Percentiles rank a stretch among this genome's conserved stretches.
Evolutionary conservation across 1,140 invertebrate genomes (phyloP).

Genomic region (Bombus huntii): DNA sequence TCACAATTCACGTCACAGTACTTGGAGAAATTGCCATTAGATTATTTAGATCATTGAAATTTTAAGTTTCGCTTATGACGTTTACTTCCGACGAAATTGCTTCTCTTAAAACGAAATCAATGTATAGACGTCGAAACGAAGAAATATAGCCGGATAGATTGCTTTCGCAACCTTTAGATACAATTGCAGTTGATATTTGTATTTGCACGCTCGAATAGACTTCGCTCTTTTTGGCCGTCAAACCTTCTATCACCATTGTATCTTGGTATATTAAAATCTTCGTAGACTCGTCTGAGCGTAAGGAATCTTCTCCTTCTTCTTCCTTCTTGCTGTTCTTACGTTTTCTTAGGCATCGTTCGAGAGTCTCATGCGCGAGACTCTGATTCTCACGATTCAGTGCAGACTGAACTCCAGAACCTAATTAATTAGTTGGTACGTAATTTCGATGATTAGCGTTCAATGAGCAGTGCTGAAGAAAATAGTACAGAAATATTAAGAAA

Average conservation of each 20-base stretch:
- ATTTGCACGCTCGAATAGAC: not conserved
- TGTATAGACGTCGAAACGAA: not conserved
- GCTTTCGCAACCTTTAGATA: conserved; percentile 8
- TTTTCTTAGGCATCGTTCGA: not conserved
- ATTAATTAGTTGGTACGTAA: not conserved
- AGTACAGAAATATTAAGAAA: not conserved
- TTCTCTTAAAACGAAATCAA: not conserved
- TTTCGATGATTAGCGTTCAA: not conserved
- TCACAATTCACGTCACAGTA: not conserved
- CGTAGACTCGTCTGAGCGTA: not conserved
- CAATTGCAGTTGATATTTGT: conserved; percentile 16
- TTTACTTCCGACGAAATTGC: not conserved
- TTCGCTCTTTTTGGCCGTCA: conserved; percentile 2
- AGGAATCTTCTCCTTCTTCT: not conserved
- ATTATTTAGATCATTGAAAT: not conserved
- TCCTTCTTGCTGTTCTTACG: not conserved
- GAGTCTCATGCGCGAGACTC: not conserved
- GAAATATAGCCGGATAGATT: conserved; percentile 4
- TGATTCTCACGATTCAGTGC: too few species aligned
- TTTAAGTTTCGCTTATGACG: not conserved
- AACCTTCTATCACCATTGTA: not conserved
- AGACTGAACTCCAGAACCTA: not conserved
- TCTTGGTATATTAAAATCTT: conserved; percentile 15
- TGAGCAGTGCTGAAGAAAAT: too few species aligned
- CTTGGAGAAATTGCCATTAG: not conserved